These are phyloP conservation scores for Pemphigus obesinymphae DNA, from an alignment of 1,140 invertebrate genomes.

Conservation along the genomic window DNA sequence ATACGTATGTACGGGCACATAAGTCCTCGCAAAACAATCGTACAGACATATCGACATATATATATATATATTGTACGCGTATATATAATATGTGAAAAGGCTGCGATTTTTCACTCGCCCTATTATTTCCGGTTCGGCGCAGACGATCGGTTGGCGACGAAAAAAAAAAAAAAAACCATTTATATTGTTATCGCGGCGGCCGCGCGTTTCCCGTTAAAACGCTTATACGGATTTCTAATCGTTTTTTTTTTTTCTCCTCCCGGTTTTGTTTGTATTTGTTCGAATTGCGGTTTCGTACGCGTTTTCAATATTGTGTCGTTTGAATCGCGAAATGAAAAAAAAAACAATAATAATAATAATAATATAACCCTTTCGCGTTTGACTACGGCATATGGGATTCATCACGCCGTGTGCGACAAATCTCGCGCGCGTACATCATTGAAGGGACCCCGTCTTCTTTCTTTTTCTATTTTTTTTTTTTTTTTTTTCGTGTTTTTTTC, in stretches of 20 bases:
- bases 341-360: not conserved
- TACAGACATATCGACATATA: too few species aligned
- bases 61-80: too few species aligned
- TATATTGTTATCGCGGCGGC: slow-evolving; percentile 14
- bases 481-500: not conserved
- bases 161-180: not conserved
- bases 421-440: not conserved
- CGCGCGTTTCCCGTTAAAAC: slow-evolving; percentile 3
- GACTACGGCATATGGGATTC: not conserved
- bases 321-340: not conserved
- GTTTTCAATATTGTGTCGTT: slow-evolving; percentile 31
- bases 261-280: too few species aligned
- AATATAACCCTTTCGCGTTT: slow-evolving; percentile 23
- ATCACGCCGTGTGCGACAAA: slow-evolving; percentile 7
- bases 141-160: not conserved
- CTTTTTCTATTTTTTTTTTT: not conserved
- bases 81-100: not conserved
- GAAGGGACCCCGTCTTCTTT: not conserved
- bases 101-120: slow-evolving; percentile 25
- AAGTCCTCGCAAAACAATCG: slow-evolving; percentile 6
- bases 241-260: slow-evolving; percentile 19
- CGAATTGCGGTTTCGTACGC: not conserved
- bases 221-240: slow-evolving; percentile 28
- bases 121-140: slow-evolving; percentile 22
- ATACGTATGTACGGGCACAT: too few species aligned